Evolutionary conservation across 2,797 vertebrate species (phyloP), one percentile per base, ranked within the genome.

Genomic region (Pterois miles): DNA sequence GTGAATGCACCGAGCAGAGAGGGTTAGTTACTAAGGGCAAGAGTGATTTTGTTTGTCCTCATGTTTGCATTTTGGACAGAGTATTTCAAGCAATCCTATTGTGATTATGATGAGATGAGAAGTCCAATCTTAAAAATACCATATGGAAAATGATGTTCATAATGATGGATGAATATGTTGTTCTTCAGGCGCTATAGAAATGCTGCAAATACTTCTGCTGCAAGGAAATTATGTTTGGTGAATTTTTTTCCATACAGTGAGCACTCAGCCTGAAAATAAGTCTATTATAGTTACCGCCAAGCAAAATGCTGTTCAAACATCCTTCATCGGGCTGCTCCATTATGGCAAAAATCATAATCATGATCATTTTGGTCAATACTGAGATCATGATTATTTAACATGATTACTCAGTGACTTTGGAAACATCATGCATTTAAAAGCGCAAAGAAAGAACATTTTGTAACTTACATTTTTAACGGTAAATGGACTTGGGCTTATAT

Each of bases 31-130:
- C 68, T 34, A 6, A 1, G 86, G 82, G 63, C 78, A 71, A 69
- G 60, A 78, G 67, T 67, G 62, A 80, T 60, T 85, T 82, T 13
- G 81, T 86, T 90, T 86, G 56, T 52, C 60, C 69, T 76, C 50
- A 63, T 77, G 66, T 86, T 69, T 74, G 62, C 20, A 90, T 90
- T 88, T 62, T 69, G 36, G 81, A 48, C 79, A 90, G n/a, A n/a
- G n/a, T 80, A 83, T 86, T 88, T 87, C 73, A 86, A 82, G 91
- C n/a, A 80, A 68, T 76, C 59, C 59, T n/a, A 85, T 48, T 84
- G 68, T 80, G 54, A 82, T 74, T 66, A 74, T 46, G 65, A 75
- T 56, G 36, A 75, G 14, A 62, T 59, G 66, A 40, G 18, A 25
- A 52, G 43, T 80, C 65, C 46, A 53, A 48, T 75, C 34, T 67